phyloP scores from a whole-genome alignment of 2,797 vertebrate genomes.

The Phylloscopus collybita region DNA sequence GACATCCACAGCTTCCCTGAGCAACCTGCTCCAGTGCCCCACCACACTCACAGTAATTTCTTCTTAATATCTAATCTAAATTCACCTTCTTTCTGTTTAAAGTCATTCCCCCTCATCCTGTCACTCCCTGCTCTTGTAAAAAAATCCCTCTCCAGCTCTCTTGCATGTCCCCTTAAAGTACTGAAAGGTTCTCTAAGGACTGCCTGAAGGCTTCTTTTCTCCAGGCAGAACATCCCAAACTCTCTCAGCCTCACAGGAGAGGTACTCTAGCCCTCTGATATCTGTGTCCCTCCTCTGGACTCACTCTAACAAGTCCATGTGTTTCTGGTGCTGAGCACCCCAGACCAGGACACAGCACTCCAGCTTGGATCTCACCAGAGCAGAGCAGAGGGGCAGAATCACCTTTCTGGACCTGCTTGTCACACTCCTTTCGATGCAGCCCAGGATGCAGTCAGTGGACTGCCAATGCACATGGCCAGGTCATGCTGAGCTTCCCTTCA shows the following conservation, averaged over 20 bases:
- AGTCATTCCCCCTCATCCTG: not conserved
- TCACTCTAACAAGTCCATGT: not conserved
- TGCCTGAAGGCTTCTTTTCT: not conserved
- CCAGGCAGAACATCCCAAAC: not conserved
- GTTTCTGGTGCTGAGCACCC: not conserved
- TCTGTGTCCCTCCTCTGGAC: not conserved
- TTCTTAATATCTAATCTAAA: not conserved
- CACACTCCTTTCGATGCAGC: not conserved
- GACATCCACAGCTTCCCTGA: not conserved
- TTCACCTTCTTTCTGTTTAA: not conserved
- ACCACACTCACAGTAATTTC: not conserved
- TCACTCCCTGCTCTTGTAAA: not conserved
- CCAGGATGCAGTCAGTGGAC: not conserved
- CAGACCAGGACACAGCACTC: not conserved
- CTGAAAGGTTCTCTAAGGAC: not conserved
- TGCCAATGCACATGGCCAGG: no score
- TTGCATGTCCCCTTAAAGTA: not conserved
- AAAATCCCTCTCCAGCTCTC: not conserved
- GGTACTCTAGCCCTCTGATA: not conserved
- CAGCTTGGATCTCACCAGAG: not conserved
- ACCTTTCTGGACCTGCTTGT: not conserved
- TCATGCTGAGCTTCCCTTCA: not conserved
- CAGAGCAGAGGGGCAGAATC: not conserved
- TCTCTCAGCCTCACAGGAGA: not conserved
- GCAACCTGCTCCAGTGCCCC: not conserved